phyloP scores from a whole-genome alignment of 2,113 vertebrate species.

The Stercorarius parasiticus region DNA sequence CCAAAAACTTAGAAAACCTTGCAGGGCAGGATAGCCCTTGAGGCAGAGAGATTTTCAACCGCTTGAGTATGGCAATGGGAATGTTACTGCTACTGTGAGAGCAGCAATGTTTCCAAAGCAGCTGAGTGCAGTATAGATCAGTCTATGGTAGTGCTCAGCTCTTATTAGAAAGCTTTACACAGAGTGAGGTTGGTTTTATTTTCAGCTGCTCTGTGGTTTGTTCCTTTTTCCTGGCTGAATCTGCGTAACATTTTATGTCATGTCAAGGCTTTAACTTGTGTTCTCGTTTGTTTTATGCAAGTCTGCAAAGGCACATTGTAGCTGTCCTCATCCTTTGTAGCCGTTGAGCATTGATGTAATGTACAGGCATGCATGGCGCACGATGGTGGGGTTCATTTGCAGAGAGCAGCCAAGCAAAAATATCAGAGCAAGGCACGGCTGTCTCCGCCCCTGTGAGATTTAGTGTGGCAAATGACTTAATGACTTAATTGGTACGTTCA shows the following conservation, averaged over 20 bases:
- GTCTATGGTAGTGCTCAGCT: neutral
- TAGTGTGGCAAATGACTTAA: neutral
- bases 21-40: neutral
- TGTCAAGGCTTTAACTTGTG: neutral
- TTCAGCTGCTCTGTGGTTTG: neutral
- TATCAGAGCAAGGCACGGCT: neutral
- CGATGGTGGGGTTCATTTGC: neutral
- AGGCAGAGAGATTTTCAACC: neutral
- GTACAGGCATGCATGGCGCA: accelerated
- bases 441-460: accelerated
- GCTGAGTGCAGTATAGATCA: neutral
- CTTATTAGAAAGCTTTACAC: neutral
- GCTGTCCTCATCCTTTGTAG: neutral
- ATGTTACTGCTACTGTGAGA: neutral
- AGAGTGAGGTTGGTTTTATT: accelerated
- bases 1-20: neutral
- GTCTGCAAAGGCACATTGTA: neutral
- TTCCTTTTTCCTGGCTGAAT: neutral
- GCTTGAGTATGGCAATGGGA: neutral
- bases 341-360: accelerated
- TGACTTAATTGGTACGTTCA: neutral
- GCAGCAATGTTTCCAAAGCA: neutral
- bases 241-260: neutral
- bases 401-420: neutral
- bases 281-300: neutral